A percentile compares a stretch with the other conserved stretches of the same genome.
Evolutionary conservation across 2,113 vertebrate genomes (phyloP).

Genomic region (Anseranas semipalmata): DNA sequence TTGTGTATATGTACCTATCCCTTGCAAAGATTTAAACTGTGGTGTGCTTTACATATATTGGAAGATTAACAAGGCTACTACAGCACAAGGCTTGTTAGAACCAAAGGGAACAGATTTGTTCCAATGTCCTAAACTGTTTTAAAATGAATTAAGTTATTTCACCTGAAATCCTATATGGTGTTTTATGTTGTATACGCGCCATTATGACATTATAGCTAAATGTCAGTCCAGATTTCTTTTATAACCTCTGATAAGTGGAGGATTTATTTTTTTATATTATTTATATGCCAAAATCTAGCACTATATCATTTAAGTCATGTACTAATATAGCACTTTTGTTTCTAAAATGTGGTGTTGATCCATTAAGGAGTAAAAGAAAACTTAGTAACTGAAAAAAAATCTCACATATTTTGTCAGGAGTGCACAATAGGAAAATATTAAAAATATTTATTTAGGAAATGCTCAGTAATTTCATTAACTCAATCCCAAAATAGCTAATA

Average conservation of each 20-base stretch:
- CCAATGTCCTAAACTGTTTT: conserved; percentile 6
- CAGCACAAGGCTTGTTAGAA: background rate
- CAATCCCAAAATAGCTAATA: background rate
- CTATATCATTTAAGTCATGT: background rate
- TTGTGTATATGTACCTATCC: background rate
- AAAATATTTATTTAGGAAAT: background rate
- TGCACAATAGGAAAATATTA: background rate
- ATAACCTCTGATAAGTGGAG: background rate
- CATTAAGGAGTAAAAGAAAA: background rate
- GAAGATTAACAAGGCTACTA: conserved; percentile 41
- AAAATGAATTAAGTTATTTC: conserved; percentile 33
- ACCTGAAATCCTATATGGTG: conserved; percentile 39
- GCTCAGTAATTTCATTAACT: conserved; percentile 8
- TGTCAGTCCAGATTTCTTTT: conserved; percentile 21
- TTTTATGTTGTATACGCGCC: background rate
- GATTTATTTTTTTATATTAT: background rate
- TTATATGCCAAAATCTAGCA: background rate
- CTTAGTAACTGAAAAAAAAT: background rate
- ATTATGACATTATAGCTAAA: conserved; percentile 1
- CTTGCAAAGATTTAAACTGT: background rate
- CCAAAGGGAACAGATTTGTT: conserved; percentile 48
- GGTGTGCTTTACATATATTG: background rate
- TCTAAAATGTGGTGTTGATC: background rate
- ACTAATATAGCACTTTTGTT: background rate
- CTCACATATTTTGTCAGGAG: background rate